Evolutionary conservation across 2,113 vertebrate species (phyloP), one percentile per base, ranked within the genome.

Genomic region (Gavia stellata): DNA sequence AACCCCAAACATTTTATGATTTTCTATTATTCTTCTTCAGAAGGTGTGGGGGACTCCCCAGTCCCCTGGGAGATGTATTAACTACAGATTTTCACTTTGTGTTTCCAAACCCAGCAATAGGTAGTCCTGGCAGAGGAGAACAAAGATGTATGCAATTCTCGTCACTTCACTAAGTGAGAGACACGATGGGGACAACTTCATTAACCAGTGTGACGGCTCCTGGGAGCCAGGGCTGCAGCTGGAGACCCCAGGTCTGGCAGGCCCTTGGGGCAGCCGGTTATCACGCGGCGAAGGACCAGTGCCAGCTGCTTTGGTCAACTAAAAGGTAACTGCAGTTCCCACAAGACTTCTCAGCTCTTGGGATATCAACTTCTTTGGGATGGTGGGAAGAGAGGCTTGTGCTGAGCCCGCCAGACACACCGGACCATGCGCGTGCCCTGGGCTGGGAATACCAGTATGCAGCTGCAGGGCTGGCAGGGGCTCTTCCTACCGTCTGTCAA

Each of bases 351-450:
- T 26, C 25, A 29, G 10, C 36, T 55, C 45, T 53, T n/a, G 42
- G n/a, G 23, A 19, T 31, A 56, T 47, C 72, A 5, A 2, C 31
- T 70, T 73, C 16, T 70, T 26, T 25, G 45, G 36, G 15, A 19
- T 47, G 29, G 12, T 36, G 33, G 12, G 17, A 68, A 13, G 1
- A 13, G 1, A 59, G 53, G 4, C 15, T 85, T 67, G 56, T 11
- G 47, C 61, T 63, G 77, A 50, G 19, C 34, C 29, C 38, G 44
- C 28, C 18, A 9, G 74, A 59, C 20, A 11, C 12, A 3, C 18
- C 16, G 73, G 53, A 42, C 16, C 8, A 14, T 2, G 2, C 1
- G 12, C 0, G 0, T 29, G 8, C 7, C 38, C 65, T 49, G 50
- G 45, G 2, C 59, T 84, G 68, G 45, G 45, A 78, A 26, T 47